Percentiles rank a stretch among this genome's conserved stretches.
Evolutionary conservation across 2,888 invertebrate genomes (phyloP).

Genomic region (Tanytarsus gracilentus): DNA sequence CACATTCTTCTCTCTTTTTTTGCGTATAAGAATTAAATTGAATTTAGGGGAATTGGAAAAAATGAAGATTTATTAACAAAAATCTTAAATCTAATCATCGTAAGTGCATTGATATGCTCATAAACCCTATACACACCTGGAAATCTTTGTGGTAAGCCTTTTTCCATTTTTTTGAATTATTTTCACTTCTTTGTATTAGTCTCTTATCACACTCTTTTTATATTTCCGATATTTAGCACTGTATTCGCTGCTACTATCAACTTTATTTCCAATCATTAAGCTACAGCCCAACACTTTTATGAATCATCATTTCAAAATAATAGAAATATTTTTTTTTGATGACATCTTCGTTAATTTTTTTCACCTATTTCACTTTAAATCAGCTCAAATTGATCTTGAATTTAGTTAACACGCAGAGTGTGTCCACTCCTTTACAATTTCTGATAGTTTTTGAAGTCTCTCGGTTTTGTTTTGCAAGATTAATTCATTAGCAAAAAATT

Average conservation of each 20-base stretch:
- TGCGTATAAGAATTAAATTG: too few relatives aligned
- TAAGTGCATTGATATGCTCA: too few relatives aligned
- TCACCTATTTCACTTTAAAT: neutral
- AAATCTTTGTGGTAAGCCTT: slow-evolving; percentile 29
- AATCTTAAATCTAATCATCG: too few relatives aligned
- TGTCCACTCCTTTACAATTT: too few relatives aligned
- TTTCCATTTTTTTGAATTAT: slow-evolving; percentile 30
- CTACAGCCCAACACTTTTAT: neutral
- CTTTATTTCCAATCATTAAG: neutral
- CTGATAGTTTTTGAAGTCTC: too few relatives aligned
- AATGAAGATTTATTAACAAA: too few relatives aligned
- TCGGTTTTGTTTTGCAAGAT: too few relatives aligned
- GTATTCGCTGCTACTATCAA: neutral
- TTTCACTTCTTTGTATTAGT: slow-evolving; percentile 31
- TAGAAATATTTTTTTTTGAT: neutral
- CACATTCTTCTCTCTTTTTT: too few relatives aligned
- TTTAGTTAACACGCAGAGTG: too few relatives aligned
- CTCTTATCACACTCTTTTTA: neutral
- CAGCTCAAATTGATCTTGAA: neutral
- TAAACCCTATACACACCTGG: slow-evolving; percentile 30
- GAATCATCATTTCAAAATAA: neutral
- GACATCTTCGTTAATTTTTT: neutral
- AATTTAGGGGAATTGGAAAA: too few relatives aligned
- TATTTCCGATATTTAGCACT: neutral
- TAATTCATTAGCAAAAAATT: too few relatives aligned